Evolutionary conservation across 2,113 vertebrate genomes (phyloP), one percentile per base, ranked within the genome.

Genomic region (Polypterus bichir): DNA sequence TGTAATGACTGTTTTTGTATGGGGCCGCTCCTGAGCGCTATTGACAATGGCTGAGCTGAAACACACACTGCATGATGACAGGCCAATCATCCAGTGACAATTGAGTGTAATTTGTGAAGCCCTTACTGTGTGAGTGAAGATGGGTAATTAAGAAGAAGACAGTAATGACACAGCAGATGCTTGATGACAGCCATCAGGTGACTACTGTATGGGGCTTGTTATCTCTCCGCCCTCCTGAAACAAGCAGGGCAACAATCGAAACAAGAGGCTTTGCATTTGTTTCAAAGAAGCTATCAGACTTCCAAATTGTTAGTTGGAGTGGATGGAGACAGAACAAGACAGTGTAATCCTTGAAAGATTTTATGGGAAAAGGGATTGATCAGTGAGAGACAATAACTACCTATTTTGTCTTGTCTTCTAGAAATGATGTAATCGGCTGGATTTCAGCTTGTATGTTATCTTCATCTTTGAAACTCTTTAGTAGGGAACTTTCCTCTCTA

Each of bases 21-120:
- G 70, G 52, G 67, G 66, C 57, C 63, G 64, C 66, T 58, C 53
- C 68, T 65, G 69, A 64, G 69, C 64, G 64, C 69, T 68, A 10
- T 73, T 55, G 65, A 79, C 73, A 76, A 79, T 75, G 74, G 73
- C 61, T 27, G 54, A 68, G 77, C 81, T 84, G 80, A 80, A 83
- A 86, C 72, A n/a, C 73, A 79, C 76, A 76, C 79, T 75, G 71
- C 11, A 51, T 62, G 81, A 81, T 88, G 85, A 88, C 85, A 84
- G 85, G 79, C 71, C 80, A 77, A 83, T 86, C 72, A 72, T 74
- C 68, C 45, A 68, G 68, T 76, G 76, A 87, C 83, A 88, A 88
- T 83, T 70, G 68, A 59, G 71, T 73, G 75, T 84, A 87, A 86
- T 88, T 86, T 89, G 86, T 79, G 74, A 71, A 67, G 75, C 66